These are phyloP conservation scores for Pardosa pseudoannulata DNA, from an alignment of 2,888 invertebrate species.

Conservation along the genomic window DNA sequence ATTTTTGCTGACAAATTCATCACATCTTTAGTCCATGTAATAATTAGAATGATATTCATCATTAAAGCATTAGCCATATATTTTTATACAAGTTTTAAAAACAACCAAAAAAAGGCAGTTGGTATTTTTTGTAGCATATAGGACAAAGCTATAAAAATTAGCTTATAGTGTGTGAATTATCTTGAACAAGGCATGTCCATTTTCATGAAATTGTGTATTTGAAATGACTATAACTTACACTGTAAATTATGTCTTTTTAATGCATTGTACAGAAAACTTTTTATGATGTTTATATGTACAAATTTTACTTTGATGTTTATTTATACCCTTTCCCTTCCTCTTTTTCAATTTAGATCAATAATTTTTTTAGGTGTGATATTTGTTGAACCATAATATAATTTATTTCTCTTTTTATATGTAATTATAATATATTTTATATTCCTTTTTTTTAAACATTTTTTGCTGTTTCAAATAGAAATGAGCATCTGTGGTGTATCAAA, in stretches of 20 bases:
- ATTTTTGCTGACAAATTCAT: slow-evolving; percentile 6
- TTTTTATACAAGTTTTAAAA: slow-evolving; percentile 56
- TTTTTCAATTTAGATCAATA: slow-evolving; percentile 50
- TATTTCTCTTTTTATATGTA: slow-evolving; percentile 13
- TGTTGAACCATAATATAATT: neutral
- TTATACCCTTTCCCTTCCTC: slow-evolving; percentile 36
- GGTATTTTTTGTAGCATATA: slow-evolving; percentile 32
- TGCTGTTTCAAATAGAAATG: neutral
- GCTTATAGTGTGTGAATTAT: slow-evolving; percentile 2
- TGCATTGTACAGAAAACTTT: slow-evolving; percentile 58
- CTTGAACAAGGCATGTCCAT: slow-evolving; percentile 57
- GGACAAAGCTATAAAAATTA: slow-evolving; percentile 27
- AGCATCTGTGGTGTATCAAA: neutral
- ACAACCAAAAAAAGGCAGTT: neutral
- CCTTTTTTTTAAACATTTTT: neutral
- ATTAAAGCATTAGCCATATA: slow-evolving; percentile 22
- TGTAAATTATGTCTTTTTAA: slow-evolving; percentile 45
- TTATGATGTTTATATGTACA: slow-evolving; percentile 44
- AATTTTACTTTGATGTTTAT: slow-evolving; percentile 33
- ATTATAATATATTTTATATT: neutral
- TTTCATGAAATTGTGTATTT: slow-evolving; percentile 41
- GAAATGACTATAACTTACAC: slow-evolving; percentile 6
- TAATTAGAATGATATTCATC: slow-evolving; percentile 11
- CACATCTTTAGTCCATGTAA: slow-evolving; percentile 44
- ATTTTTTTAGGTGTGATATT: slow-evolving; percentile 16